Percentiles rank a stretch among this genome's conserved stretches.
Conservation (phyloP, 2,797 vertebrate genomes). For the Loriculus beryllinus region DNA sequence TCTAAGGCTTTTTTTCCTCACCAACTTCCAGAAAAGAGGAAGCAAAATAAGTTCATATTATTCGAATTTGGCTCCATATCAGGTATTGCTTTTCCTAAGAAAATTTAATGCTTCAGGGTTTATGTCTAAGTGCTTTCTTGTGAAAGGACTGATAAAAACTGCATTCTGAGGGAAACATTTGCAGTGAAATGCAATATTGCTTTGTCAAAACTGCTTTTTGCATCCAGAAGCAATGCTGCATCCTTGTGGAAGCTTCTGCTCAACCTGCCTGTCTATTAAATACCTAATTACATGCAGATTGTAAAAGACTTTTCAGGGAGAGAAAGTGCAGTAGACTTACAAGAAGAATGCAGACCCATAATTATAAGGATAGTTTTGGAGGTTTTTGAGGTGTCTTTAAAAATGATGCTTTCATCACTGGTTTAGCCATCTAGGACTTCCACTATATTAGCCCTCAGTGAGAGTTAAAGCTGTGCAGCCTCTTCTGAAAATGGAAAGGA, state of each 20-base stretch:
- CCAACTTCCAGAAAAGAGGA: not conserved
- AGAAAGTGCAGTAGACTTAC: not conserved
- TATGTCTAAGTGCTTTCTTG: not conserved
- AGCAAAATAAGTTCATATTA: not conserved
- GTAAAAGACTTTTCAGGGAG: not conserved
- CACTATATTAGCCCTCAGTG: not conserved
- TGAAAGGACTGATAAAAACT: not conserved
- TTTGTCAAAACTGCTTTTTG: not conserved
- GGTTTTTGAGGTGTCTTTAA: not conserved
- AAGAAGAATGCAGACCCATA: not conserved
- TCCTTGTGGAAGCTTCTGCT: not conserved
- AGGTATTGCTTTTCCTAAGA: not conserved
- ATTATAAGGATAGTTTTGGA: not conserved
- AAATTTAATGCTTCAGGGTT: not conserved
- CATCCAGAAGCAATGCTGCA: not conserved
- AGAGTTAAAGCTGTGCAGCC: not conserved
- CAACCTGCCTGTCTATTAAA: not conserved
- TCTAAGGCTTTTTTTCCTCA: not conserved
- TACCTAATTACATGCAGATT: not conserved
- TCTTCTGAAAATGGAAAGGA: not conserved
- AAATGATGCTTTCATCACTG: not conserved
- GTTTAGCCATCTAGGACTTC: not conserved
- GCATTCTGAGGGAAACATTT: not conserved
- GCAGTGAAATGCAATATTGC: not conserved
- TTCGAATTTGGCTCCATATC: not conserved